Evolutionary conservation across 2,113 vertebrate species (phyloP).

Genomic region (Megaceryle maxima): DNA sequence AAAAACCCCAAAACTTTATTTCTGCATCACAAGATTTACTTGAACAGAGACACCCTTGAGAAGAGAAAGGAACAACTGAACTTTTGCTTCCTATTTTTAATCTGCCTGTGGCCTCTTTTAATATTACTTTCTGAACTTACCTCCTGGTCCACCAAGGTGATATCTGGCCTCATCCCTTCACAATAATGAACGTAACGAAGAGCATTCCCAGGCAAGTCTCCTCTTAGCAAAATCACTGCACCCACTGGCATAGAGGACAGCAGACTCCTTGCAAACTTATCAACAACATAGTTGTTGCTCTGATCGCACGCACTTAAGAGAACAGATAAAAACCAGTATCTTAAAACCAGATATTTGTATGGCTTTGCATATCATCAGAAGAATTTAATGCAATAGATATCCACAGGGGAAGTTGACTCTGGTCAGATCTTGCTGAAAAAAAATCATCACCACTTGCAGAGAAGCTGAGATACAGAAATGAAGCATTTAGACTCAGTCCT

Average conservation of each 20-base stretch:
- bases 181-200: slow-evolving; percentile 94
- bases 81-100: not conserved
- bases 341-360: not conserved
- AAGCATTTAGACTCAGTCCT: not conserved
- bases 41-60: not conserved
- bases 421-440: not conserved
- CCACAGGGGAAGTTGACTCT: not conserved
- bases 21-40: not conserved
- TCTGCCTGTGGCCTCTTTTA: not conserved
- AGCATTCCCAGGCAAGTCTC: slow-evolving; percentile 94
- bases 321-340: not conserved
- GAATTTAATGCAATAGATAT: not conserved
- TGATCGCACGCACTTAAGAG: slow-evolving; percentile 85
- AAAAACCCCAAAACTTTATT: not conserved
- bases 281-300: slow-evolving; percentile 85
- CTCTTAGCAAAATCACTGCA: slow-evolving; percentile 90
- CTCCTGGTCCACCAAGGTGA: slow-evolving; percentile 95
- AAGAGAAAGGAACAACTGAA: not conserved
- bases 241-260: slow-evolving; percentile 82
- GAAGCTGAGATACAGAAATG: not conserved
- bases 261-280: slow-evolving; percentile 89
- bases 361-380: not conserved
- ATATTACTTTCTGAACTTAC: slow-evolving; percentile 67
- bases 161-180: slow-evolving; percentile 84
- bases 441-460: not conserved